Conservation (phyloP, 2,797 vertebrate genomes). For the Falco novaeseelandiae region DNA sequence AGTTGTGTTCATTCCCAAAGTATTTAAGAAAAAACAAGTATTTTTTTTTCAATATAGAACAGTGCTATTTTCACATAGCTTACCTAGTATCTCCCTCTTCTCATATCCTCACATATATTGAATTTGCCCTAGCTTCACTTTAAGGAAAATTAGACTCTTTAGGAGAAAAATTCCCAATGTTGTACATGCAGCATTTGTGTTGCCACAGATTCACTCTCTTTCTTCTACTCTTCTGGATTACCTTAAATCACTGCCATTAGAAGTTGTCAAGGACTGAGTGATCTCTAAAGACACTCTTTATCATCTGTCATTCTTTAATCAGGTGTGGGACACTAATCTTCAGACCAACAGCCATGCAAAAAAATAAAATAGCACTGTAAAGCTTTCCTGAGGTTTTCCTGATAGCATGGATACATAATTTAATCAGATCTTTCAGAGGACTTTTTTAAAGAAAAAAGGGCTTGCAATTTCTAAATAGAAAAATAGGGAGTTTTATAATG, state of each 20-base stretch:
- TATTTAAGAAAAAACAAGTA: not conserved
- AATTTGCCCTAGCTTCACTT: not conserved
- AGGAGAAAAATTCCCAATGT: not conserved
- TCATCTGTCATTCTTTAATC: not conserved
- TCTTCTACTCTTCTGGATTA: not conserved
- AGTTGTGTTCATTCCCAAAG: not conserved
- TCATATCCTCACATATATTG: not conserved
- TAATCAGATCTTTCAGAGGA: slow-evolving; percentile 12
- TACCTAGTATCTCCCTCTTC: not conserved
- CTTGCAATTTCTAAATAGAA: not conserved
- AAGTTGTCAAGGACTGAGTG: not conserved
- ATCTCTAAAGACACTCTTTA: not conserved
- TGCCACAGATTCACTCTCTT: not conserved
- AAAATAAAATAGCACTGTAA: not conserved
- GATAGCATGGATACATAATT: not conserved
- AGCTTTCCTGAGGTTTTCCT: not conserved
- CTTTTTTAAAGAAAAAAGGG: not conserved
- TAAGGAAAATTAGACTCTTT: not conserved
- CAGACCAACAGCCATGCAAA: not conserved
- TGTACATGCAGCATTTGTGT: not conserved
- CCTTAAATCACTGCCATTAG: not conserved
- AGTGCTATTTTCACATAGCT: not conserved
- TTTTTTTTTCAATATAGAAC: not conserved
- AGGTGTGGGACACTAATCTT: not conserved
- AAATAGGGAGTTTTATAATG: not conserved